Evolutionary conservation across 2,888 invertebrate genomes (phyloP), one percentile per base, ranked within the genome.

Genomic region (Tenthredo amoena): DNA sequence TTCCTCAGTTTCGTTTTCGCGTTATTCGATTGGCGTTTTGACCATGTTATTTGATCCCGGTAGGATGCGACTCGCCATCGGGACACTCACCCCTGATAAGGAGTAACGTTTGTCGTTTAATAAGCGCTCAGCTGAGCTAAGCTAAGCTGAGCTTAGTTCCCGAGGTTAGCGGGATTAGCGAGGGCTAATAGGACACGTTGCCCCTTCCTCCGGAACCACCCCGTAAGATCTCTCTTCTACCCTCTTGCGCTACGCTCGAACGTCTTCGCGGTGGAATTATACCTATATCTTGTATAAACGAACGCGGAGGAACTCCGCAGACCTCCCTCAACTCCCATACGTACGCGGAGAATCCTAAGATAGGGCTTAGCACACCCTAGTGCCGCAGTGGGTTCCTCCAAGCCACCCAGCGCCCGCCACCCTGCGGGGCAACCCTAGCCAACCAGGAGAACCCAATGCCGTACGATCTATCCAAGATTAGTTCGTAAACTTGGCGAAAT

Each of bases 401-500:
- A 62, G 65, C 65, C 68, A 74, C 65, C 40, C 58, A 50, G 55
- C 79, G 68, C 65, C 74, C 81, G 82, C 86, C 84, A 85, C 85
- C 86, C 62, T 34, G 68, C 76, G 21, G 34, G 21, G 26, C 47
- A 50, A 10, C 76, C 43, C 76, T 76, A 76, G 71, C 71, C 15
- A 76, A 37, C 76, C 76, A 31, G 77, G 77, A 50, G 18, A 77
- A 77, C 31, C 77, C 77, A 55, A 50, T 77, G 50, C 77, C 50
- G 15, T 26, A 87, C 88, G 87, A 88, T 89, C 88, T 87, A 88
- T 89, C 89, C 88, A 89, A 90, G 90, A 91, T 91, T 91, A 90
- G 89, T 91, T 89, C 86, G 90, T 88, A 90, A 91, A 91, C 90
- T 91, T 89, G 84, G 86, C 89, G 88, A 91, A 90, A 91, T 90